Conservation (phyloP, 1,140 invertebrate species). For the Platyscapa corneri region DNA sequence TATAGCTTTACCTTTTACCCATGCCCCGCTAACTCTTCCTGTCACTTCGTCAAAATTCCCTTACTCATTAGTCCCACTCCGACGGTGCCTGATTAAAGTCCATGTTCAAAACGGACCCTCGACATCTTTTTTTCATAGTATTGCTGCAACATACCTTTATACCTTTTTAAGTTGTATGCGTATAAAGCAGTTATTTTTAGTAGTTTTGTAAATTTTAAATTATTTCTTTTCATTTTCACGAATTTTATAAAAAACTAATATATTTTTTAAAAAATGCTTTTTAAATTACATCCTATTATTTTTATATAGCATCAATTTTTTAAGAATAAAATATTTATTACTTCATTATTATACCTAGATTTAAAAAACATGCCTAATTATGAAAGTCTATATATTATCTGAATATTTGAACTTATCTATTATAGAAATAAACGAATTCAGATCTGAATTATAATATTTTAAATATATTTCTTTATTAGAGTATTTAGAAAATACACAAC, state of each 20-base stretch:
- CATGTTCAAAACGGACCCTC: constrained; percentile 11
- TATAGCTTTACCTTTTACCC: constrained; percentile 13
- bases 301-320: too few relatives aligned
- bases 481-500: too few relatives aligned
- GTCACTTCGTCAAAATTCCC: constrained; percentile 21
- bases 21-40: constrained; percentile 3
- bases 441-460: too few relatives aligned
- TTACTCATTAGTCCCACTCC: constrained; percentile 17
- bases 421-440: too few relatives aligned
- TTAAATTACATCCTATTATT: neutral
- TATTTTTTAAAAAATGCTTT: neutral
- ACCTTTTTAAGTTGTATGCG: neutral
- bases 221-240: constrained; percentile 3
- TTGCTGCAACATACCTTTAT: neutral
- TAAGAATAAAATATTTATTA: neutral
- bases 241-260: neutral
- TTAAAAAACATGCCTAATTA: too few relatives aligned
- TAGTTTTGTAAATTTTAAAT: neutral
- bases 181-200: neutral
- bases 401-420: too few relatives aligned
- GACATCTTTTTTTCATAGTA: constrained; percentile 10
- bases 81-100: constrained; percentile 4
- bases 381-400: too few relatives aligned
- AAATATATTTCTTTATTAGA: too few relatives aligned
- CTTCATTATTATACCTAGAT: too few relatives aligned